phyloP scores from a whole-genome alignment of 2,797 vertebrate genomes.

The Galago senegalensis region DNA sequence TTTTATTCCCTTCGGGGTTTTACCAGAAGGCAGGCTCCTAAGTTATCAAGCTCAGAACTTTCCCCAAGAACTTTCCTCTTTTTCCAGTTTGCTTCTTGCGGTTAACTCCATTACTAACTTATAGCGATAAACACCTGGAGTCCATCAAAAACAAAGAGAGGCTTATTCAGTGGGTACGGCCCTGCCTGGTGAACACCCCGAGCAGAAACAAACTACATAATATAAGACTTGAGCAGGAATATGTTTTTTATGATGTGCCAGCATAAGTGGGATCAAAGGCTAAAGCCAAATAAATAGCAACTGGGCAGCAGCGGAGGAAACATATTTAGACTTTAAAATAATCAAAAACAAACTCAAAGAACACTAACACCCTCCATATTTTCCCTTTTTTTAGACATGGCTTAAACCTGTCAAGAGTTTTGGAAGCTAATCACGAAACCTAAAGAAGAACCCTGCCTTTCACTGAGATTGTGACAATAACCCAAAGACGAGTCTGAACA shows the following conservation, averaged over 20 bases:
- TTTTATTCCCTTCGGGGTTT: conserved; percentile 61
- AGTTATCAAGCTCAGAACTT: conserved; percentile 88
- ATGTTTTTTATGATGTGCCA: conserved; percentile 94
- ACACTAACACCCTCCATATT: conserved; percentile 87
- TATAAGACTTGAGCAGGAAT: conserved; percentile 90
- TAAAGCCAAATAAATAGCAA: conserved; percentile 93
- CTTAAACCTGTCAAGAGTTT: conserved; percentile 84
- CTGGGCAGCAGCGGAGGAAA: conserved; percentile 91
- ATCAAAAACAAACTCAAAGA: conserved; percentile 91
- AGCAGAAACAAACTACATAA: conserved; percentile 91
- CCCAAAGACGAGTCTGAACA: not conserved
- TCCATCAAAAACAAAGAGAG: conserved; percentile 93
- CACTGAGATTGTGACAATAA: conserved; percentile 49
- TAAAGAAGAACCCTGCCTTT: conserved; percentile 75
- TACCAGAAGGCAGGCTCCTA: conserved; percentile 78
- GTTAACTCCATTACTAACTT: conserved; percentile 91
- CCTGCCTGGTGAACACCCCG: conserved; percentile 87
- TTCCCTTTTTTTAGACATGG: conserved; percentile 84
- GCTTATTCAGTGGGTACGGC: conserved; percentile 89
- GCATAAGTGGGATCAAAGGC: conserved; percentile 91
- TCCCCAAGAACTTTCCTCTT: conserved; percentile 84
- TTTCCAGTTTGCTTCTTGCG: conserved; percentile 88
- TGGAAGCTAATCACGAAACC: conserved; percentile 76
- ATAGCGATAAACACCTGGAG: conserved; percentile 93
- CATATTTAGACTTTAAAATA: conserved; percentile 90